phyloP scores from a whole-genome alignment of 35 echinoderm and acorn worm genomes.

The Stichopus chloronotus region DNA sequence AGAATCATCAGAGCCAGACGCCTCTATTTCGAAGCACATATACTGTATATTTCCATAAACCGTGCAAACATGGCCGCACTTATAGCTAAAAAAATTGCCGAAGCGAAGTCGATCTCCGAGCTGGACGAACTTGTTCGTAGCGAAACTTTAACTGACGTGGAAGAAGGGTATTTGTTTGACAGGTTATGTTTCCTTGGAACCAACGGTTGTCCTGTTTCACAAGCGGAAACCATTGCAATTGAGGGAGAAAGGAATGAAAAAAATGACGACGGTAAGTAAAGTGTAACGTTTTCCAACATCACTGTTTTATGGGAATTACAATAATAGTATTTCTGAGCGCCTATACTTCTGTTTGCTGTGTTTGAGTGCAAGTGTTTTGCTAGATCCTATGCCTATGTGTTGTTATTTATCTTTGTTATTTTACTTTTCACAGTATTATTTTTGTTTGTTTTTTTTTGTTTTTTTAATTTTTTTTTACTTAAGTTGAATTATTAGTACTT shows the following conservation, averaged over 20 bases:
- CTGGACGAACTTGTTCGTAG: neutral
- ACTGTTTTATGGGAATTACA: too few relatives aligned
- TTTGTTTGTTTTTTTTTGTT: neutral
- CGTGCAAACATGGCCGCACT: neutral
- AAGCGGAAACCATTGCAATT: neutral
- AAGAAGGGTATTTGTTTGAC: neutral
- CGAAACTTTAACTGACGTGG: constrained; percentile 6
- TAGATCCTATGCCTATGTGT: too few relatives aligned
- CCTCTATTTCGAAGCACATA: neutral
- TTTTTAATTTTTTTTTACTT: too few relatives aligned
- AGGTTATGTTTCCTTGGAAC: neutral
- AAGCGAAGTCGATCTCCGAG: constrained; percentile 3
- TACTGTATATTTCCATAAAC: neutral
- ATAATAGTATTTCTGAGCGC: neutral
- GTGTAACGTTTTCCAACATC: neutral
- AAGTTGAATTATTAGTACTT: too few relatives aligned
- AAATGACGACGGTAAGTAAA: neutral
- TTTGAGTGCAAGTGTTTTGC: too few relatives aligned
- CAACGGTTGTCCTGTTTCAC: constrained; percentile 34
- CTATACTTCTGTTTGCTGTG: neutral
- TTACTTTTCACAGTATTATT: neutral
- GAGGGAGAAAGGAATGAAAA: too few relatives aligned
- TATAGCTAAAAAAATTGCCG: constrained; percentile 9
- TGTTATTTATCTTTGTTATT: neutral
- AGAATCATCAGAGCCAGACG: constrained; percentile 1